phyloP scores from a whole-genome alignment of 2,888 invertebrate genomes.

The Pollenia angustigena region DNA sequence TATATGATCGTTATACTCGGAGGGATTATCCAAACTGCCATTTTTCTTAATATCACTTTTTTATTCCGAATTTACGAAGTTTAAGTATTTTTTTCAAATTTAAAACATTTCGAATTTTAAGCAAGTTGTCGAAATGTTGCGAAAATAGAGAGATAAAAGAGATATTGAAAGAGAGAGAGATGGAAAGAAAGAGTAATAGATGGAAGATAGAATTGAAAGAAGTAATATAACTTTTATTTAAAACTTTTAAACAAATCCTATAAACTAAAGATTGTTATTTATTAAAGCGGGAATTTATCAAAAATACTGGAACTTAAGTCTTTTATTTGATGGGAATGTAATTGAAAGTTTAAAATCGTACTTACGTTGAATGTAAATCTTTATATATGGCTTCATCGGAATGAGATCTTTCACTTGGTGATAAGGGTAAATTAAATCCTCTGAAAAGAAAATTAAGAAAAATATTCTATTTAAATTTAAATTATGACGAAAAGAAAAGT shows the following conservation, averaged over 20 bases:
- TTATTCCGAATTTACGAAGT: slow-evolving; percentile 6
- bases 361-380: slow-evolving; percentile 92
- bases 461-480: neutral
- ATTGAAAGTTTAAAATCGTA: slow-evolving; percentile 76
- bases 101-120: slow-evolving; percentile 43
- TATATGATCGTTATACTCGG: slow-evolving; percentile 78
- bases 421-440: slow-evolving; percentile 90
- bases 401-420: slow-evolving; percentile 86
- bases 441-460: slow-evolving; percentile 84
- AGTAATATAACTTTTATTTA: slow-evolving; percentile 16
- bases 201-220: slow-evolving; percentile 25
- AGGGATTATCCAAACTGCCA: slow-evolving; percentile 78
- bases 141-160: slow-evolving; percentile 49
- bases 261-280: slow-evolving; percentile 34
- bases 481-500: too few species aligned
- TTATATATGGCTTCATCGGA: slow-evolving; percentile 94
- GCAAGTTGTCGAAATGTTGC: slow-evolving; percentile 48
- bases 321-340: neutral
- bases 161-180: slow-evolving; percentile 40
- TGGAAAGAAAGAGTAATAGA: slow-evolving; percentile 55
- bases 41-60: slow-evolving; percentile 77
- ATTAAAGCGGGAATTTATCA: slow-evolving; percentile 5
- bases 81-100: slow-evolving; percentile 14
- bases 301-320: slow-evolving; percentile 33
- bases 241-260: slow-evolving; percentile 18